Evolutionary conservation across 1,140 invertebrate species (phyloP).

Genomic region (Philotrypesis tridentata): DNA sequence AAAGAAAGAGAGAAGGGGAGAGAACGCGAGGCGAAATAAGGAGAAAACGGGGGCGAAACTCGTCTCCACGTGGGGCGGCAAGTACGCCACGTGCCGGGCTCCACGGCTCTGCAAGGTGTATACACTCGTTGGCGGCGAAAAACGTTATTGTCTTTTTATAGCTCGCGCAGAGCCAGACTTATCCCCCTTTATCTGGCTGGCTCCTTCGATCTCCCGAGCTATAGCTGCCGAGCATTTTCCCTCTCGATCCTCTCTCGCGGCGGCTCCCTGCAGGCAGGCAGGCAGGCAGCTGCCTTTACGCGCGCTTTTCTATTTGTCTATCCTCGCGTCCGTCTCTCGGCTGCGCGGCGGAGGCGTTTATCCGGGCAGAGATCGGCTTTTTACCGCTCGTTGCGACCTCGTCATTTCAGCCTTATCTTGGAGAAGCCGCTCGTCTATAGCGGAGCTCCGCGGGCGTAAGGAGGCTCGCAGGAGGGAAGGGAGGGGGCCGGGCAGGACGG

Average conservation of each 20-base stretch:
- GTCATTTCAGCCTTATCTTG: constrained; percentile 72
- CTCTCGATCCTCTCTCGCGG: constrained; percentile 54
- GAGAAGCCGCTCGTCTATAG: constrained; percentile 46
- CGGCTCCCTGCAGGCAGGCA: too few species aligned
- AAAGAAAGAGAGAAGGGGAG: constrained; percentile 15
- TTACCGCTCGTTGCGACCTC: constrained; percentile 74
- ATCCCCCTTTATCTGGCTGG: constrained; percentile 50
- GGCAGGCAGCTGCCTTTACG: too few species aligned
- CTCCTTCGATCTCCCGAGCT: constrained; percentile 30
- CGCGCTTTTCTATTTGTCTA: constrained; percentile 49
- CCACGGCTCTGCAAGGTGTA: not conserved
- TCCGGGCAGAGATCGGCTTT: constrained; percentile 70
- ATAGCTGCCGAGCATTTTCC: too few species aligned
- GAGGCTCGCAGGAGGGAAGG: constrained; percentile 15
- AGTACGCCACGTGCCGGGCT: constrained; percentile 21
- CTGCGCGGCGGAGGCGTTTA: not conserved
- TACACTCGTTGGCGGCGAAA: constrained; percentile 50
- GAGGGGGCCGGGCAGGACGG: constrained; percentile 50
- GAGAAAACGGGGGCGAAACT: not conserved
- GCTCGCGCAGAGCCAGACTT: constrained; percentile 59
- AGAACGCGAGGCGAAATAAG: constrained; percentile 16
- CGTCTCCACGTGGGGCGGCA: constrained; percentile 17
- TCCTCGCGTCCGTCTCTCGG: constrained; percentile 48
- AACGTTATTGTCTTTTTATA: constrained; percentile 70
- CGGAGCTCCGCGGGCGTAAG: constrained; percentile 9